Percentiles rank a stretch among this genome's conserved stretches.
phyloP scores from a whole-genome alignment of 2,797 vertebrate genomes.

The Spinibarbus caldwelli region DNA sequence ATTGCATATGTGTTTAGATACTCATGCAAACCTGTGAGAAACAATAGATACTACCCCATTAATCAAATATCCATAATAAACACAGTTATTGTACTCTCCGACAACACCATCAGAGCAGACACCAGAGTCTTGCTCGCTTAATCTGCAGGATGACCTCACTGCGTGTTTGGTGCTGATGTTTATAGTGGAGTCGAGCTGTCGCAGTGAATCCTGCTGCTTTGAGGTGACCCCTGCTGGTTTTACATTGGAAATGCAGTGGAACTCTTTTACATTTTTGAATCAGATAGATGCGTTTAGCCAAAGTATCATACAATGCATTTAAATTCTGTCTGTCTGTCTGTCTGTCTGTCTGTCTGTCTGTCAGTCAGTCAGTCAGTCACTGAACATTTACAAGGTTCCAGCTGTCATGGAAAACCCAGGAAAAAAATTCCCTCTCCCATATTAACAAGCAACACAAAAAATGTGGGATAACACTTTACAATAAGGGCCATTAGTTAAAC shows the following conservation, averaged over 20 bases:
- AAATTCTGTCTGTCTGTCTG: not conserved
- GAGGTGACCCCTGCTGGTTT: conserved; percentile 43
- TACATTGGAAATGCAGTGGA: conserved; percentile 1
- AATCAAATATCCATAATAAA: not conserved
- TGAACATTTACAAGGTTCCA: too few species aligned
- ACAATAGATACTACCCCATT: not conserved
- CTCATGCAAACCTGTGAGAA: not conserved
- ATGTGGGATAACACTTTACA: not conserved
- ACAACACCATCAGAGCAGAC: not conserved
- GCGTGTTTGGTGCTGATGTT: conserved; percentile 32
- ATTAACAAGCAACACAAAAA: not conserved
- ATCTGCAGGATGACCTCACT: conserved; percentile 47
- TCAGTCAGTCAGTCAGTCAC: too few species aligned
- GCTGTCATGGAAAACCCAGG: too few species aligned
- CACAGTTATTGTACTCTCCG: not conserved
- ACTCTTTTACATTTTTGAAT: not conserved
- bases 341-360: not conserved
- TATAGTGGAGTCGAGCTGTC: conserved; percentile 30
- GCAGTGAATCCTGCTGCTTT: conserved; percentile 41
- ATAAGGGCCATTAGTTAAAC: too few species aligned
- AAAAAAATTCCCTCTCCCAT: not conserved
- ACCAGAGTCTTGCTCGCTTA: conserved; percentile 9
- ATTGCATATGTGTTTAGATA: not conserved
- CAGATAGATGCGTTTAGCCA: not conserved
- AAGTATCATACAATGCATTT: not conserved